phyloP scores from a whole-genome alignment of 35 echinoderm and acorn worm species.

The Hemicentrotus pulcherrimus region DNA sequence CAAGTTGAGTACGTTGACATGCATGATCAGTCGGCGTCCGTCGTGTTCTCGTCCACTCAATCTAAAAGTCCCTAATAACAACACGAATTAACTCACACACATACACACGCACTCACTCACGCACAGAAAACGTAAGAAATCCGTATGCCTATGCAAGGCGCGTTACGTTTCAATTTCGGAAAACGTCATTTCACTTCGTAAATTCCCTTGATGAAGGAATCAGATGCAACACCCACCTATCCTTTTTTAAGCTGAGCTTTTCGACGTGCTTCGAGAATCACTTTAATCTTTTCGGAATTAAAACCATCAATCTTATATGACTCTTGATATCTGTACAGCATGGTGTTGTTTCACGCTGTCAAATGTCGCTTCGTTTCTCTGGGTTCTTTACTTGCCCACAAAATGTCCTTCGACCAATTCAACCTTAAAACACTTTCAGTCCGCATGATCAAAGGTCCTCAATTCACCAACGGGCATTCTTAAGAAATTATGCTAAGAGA shows the following conservation, averaged over 20 bases:
- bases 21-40: too few species aligned
- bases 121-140: not conserved
- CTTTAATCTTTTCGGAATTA: not conserved
- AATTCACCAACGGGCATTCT: too few species aligned
- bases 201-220: not conserved
- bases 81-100: too few species aligned
- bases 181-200: not conserved
- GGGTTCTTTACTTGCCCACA: not conserved
- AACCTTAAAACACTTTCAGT: not conserved
- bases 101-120: not conserved
- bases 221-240: not conserved
- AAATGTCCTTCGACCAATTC: not conserved
- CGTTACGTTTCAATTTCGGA: not conserved
- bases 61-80: too few species aligned
- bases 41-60: too few species aligned
- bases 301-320: constrained; percentile 1
- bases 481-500: not conserved
- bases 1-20: too few species aligned
- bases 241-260: not conserved
- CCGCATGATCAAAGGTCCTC: too few species aligned
- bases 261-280: not conserved
- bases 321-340: not conserved
- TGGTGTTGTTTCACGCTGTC: not conserved
- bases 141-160: not conserved
- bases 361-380: not conserved